Base-by-base conservation (phyloP, 2,888 invertebrate species). In the Caradrina kadenii region DNA sequence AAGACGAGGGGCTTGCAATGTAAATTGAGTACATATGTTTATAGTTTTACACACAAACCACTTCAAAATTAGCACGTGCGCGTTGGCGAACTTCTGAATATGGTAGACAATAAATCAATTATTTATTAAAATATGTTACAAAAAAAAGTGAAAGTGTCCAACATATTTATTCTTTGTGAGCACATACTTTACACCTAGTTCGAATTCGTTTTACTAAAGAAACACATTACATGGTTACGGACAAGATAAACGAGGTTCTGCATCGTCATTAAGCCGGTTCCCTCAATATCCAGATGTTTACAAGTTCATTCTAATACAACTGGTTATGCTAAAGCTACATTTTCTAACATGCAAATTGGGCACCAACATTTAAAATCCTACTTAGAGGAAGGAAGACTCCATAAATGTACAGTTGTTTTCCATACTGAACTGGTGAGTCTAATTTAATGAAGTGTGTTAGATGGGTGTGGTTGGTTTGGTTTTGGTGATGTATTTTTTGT, bases 281-380 rank as follows among this genome's bases (percentile, higher is more conserved):
- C 69, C 76, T 64, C 50, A n/a, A 58, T 69, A 80, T 70, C 64
- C 48, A 65, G 59, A 80, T 53, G 55, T 63, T 53, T 53, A 53
- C 42, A 50, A 53, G 11, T 22, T 17, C n/a, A 63, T 67, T 68
- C 39, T 19, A 61, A 45, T 31, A 55, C 1, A 81, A 82, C 80
- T 52, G 54, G 81, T 80, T 69, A 59, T 72, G 62, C 31, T 69
- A 80, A 61, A 82, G 0, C 54, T 66, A 71, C 52, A 68, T 62
- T 76, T 69, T 58, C 42, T 62, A 63, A 22, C 21, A 63, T 77
- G 77, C 52, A 59, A 69, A 77, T 69, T 42, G n/a, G 22, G 39
- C 19, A 48, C 19, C n/a, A 48, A 52, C n/a, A 53, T 56, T 63
- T n/a, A 42, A 49, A 72, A 56, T 42, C 71, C 52, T 71, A 53